Percentiles rank a stretch among this genome's conserved stretches.
phyloP scores from a whole-genome alignment of 2,797 vertebrate species.

The Luscinia luscinia region DNA sequence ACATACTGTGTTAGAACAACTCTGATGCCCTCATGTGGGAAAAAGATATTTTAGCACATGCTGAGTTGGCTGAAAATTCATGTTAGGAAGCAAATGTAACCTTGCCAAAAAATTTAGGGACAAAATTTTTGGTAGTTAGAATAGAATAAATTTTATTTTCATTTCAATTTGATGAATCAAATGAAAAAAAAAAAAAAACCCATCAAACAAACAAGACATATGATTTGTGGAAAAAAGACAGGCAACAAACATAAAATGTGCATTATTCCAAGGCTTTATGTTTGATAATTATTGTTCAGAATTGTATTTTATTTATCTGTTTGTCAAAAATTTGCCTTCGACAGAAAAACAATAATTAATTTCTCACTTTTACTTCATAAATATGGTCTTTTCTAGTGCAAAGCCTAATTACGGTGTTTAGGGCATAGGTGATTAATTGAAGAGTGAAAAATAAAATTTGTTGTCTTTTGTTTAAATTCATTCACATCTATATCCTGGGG shows the following conservation, averaged over 20 bases:
- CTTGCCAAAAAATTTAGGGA: not conserved
- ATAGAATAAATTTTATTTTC: not conserved
- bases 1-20: constrained; percentile 45
- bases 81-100: not conserved
- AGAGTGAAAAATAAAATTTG: not conserved
- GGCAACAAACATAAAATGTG: not conserved
- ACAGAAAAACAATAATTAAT: not conserved
- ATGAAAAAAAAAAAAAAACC: not conserved
- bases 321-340: not conserved
- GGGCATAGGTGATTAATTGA: not conserved
- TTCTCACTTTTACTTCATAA: not conserved
- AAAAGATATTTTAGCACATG: constrained; percentile 53
- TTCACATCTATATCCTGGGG: not conserved
- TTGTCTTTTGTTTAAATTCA: not conserved
- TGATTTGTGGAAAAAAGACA: not conserved
- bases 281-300: not conserved
- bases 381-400: not conserved
- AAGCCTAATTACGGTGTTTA: not conserved
- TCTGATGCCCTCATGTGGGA: constrained; percentile 80
- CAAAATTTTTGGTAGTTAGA: not conserved
- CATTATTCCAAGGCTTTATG: not conserved
- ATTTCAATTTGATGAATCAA: not conserved
- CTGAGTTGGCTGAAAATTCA: not conserved
- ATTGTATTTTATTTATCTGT: not conserved
- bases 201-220: not conserved